Evolutionary conservation across 2,113 vertebrate species (phyloP).

Genomic region (Motacilla tschutschensis): DNA sequence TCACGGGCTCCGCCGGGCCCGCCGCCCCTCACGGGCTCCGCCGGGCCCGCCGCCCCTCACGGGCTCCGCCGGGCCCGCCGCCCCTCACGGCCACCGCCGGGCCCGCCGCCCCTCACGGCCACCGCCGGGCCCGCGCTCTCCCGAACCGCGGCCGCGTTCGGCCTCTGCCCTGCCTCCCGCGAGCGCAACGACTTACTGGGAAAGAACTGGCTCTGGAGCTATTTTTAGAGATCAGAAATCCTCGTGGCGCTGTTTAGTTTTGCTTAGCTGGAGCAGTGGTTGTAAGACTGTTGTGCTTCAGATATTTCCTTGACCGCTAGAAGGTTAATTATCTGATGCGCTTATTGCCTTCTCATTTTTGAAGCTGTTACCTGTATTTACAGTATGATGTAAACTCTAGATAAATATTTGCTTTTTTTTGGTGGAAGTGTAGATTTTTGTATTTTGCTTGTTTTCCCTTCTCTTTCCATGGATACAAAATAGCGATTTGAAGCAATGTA

Average conservation of each 20-base stretch:
- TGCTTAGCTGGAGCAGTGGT: not conserved
- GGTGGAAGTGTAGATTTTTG: not conserved
- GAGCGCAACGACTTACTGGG: fast-evolving
- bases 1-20: not conserved
- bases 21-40: not conserved
- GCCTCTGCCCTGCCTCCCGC: not conserved
- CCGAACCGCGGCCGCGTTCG: fast-evolving
- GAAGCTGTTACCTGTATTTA: not conserved
- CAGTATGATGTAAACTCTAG: not conserved
- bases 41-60: not conserved
- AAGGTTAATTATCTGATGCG: not conserved
- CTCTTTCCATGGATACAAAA: not conserved
- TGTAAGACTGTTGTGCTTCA: not conserved
- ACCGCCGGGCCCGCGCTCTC: fast-evolving
- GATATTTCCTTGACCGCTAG: not conserved
- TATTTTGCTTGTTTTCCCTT: not conserved
- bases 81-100: not conserved
- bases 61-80: not conserved
- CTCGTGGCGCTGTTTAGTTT: not conserved
- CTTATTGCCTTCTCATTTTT: not conserved
- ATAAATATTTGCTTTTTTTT: not conserved
- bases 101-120: not conserved
- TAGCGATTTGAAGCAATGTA: not conserved
- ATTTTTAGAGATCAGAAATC: not conserved
- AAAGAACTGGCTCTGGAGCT: not conserved